These are phyloP conservation scores for Drosophila bocki DNA, from an alignment of 1,140 invertebrate genomes.

Conservation along the genomic window DNA sequence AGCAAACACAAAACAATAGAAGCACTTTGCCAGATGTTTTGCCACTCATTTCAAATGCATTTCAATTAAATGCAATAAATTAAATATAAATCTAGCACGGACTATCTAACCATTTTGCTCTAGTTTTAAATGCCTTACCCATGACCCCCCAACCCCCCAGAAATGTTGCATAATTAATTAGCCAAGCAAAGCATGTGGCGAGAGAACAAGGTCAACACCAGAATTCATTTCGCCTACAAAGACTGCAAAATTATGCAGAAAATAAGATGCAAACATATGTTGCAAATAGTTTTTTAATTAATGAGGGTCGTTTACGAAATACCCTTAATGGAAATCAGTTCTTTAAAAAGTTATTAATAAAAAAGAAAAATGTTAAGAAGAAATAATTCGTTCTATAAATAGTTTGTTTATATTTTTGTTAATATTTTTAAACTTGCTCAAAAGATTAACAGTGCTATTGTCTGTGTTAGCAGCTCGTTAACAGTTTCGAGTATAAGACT, in stretches of 20 bases:
- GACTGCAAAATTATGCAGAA: conserved; percentile 56
- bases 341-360: not conserved
- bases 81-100: conserved; percentile 39
- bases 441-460: not conserved
- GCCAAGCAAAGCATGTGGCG: conserved; percentile 34
- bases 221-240: conserved; percentile 33
- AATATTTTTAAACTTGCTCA: not conserved
- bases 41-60: conserved; percentile 53
- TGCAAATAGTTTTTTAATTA: conserved; percentile 6
- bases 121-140: conserved; percentile 14
- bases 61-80: conserved; percentile 73
- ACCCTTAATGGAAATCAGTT: not conserved
- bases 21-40: conserved; percentile 15
- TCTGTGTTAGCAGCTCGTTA: not conserved
- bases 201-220: conserved; percentile 29
- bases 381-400: not conserved
- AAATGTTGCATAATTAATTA: conserved; percentile 62
- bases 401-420: not conserved
- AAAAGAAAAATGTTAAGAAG: not conserved
- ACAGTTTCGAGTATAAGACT: conserved; percentile 7
- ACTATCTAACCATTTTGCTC: conserved; percentile 8
- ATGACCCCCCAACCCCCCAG: conserved; percentile 25
- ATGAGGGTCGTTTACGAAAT: not conserved
- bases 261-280: conserved; percentile 29
- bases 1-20: conserved; percentile 16